phyloP scores from a whole-genome alignment of 2,113 vertebrate species.

The Tragelaphus strepsiceros region DNA sequence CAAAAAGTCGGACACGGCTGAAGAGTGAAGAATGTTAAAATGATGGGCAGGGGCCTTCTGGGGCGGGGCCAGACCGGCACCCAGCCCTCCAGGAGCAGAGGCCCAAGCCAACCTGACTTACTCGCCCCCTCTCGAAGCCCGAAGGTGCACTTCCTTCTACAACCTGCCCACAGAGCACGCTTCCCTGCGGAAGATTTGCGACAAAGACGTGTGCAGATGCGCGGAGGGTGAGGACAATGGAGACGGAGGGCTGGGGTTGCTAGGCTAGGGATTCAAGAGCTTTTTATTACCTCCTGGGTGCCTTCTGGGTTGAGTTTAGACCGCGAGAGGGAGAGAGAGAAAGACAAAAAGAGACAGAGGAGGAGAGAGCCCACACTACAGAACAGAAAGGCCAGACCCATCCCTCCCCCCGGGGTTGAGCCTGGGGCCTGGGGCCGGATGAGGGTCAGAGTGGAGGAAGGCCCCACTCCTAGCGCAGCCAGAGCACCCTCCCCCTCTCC shows the following conservation, averaged over 20 bases:
- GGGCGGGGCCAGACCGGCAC: background rate
- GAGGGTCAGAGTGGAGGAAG: background rate
- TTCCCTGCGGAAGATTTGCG: constrained; percentile 56
- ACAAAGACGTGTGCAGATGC: constrained; percentile 50
- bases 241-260: background rate
- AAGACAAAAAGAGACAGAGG: background rate
- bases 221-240: constrained; percentile 45
- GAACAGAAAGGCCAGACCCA: background rate
- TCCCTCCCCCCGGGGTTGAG: background rate
- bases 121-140: background rate
- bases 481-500: background rate
- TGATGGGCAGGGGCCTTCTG: background rate
- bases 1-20: background rate
- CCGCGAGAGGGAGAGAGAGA: background rate
- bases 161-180: background rate
- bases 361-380: no score
- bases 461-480: background rate
- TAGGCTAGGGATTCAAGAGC: background rate
- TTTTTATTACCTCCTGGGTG: background rate
- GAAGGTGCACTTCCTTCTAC: constrained; percentile 62
- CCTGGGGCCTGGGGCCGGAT: background rate
- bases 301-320: background rate
- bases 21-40: background rate
- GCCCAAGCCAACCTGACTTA: background rate
- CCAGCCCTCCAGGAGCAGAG: background rate